Evolutionary conservation across 2,113 vertebrate species (phyloP), one percentile per base, ranked within the genome.

Genomic region (Rhinolophus sinicus): DNA sequence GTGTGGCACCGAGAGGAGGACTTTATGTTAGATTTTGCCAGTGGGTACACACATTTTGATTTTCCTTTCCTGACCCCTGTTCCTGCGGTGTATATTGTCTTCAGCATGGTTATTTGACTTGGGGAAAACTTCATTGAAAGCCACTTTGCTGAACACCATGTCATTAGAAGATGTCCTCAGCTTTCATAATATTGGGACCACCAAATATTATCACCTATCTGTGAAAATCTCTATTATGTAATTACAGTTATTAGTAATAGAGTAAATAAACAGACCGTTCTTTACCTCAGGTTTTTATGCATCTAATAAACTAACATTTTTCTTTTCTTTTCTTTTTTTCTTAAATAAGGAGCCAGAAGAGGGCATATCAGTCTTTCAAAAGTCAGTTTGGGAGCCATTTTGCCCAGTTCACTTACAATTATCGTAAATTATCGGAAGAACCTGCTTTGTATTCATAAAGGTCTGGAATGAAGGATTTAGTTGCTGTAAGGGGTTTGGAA

Each of bases 371-470:
- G 60, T 96, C 83, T 98, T 97, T 60, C 18, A 81, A 75, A 93
- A 98, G 98, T 67, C 54, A 93, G 47, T 93, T 96, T 96, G 62
- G 26, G 77, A 97, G 13, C 78, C 15, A 83, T 97, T 97, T 97
- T 64, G n/a, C 30, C 40, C 77, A 95, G 2, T 95, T 97, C n/a
- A 97, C 38, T 69, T 95, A 70, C 28, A 97, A 33, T 97, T 95
- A 87, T 38, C 64, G 1, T 97, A 93, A 97, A 94, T 88, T 95
- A 72, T 26, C 26, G 40, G 95, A 65, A 84, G 58, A 33, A 77
- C 35, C 22, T 69, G 40, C n/a, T 97, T 95, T 77, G 81, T 92
- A 91, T 82, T 97, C 62, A 0, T 0, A 80, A 35, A 35, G 22
- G 40, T 95, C 86, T 96, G n/a, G 90, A 89, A 47, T 47, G 85